Evolutionary conservation across 2,888 invertebrate genomes (phyloP), one percentile per base, ranked within the genome.

Genomic region (Periphyllus acericola): DNA sequence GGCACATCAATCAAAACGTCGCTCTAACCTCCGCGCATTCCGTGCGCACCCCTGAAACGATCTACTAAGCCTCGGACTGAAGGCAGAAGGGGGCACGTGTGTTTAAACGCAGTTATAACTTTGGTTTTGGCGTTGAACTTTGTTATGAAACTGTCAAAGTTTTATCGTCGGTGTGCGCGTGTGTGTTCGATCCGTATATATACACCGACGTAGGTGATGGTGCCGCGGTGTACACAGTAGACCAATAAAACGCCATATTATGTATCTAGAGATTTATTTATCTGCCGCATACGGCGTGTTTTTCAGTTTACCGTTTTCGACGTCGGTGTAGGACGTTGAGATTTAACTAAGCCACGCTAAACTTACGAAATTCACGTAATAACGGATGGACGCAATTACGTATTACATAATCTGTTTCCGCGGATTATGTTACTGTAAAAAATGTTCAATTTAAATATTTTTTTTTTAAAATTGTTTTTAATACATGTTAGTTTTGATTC

Each of bases 71-170:
- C 19, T 17, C 19, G 40, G 52, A 32, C 60, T 3, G 25, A 21
- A 60, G 40, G 9, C n/a, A 52, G 25, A 32, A 71, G 52, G 46
- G 46, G 25, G 25, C 75, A 82, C 68, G 46, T 68, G 68, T 81
- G 40, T 68, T 40, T 68, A 46, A 81, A 40, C 66, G 29, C 14
- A 25, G 36, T 60, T 60, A 75, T 75, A 83, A 83, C 75, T 83
- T 83, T 29, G n/a, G 2, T 11, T 74, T 34, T 25, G n/a, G 55
- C 52, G 25, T 74, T 83, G 29, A 75, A 83, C 29, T 83, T 83
- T 75, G 40, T 83, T 76, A 66, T 76, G 75, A 40, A 66, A 83
- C 66, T 60, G 60, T 75, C 66, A 75, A 83, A 83, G 83, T 75
- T 83, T 83, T 29, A 19, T 60, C 40, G 5, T 32, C 19, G n/a